Base-by-base conservation (phyloP, 2,888 invertebrate species). In the Eledona agricola region DNA sequence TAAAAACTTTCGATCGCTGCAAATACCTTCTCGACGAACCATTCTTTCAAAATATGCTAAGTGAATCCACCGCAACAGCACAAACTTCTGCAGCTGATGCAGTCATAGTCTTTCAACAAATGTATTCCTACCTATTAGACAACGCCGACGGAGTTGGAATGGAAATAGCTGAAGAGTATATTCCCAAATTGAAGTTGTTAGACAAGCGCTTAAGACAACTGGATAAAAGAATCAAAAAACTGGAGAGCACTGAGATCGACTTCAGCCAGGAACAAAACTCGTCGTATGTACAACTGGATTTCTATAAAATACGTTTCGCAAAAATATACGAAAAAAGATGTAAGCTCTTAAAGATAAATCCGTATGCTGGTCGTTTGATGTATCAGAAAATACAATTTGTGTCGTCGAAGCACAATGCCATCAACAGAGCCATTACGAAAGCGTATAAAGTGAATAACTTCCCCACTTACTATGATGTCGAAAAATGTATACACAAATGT, bases 261-360 rank as follows among this genome's bases (percentile, higher is more conserved):
- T 85, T 87, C 70, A 85, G 87, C 65, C 86, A 64, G 26, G 71
- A 88, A 59, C 89, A 89, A 15, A 81, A 88, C 70, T 90, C 90
- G 1, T 78, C 82, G 16, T 92, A 88, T 74, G 77, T 91, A 23
- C 80, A 87, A 59, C 81, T 86, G 55, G 87, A 88, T 60, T 82
- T 81, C 22, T 69, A 65, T 55, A 56, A 47, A 26, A 47, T 31
- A n/a, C 53, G 70, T 28, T 56, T 71, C 9, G 55, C 58, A 10
- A 56, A 67, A 51, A 61, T 71, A 4, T 63, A 69, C 46, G 52
- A 59, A 4, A 67, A 65, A 38, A 69, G 69, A 46, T 71, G 71
- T 51, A 31, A 64, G 19, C 59, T 69, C 12, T 45, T 67, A 22
- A 69, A 70, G 13, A 67, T 64, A 51, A 70, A 70, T 53, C 71